phyloP scores from a whole-genome alignment of 2,113 vertebrate genomes.

The Parus major region DNA sequence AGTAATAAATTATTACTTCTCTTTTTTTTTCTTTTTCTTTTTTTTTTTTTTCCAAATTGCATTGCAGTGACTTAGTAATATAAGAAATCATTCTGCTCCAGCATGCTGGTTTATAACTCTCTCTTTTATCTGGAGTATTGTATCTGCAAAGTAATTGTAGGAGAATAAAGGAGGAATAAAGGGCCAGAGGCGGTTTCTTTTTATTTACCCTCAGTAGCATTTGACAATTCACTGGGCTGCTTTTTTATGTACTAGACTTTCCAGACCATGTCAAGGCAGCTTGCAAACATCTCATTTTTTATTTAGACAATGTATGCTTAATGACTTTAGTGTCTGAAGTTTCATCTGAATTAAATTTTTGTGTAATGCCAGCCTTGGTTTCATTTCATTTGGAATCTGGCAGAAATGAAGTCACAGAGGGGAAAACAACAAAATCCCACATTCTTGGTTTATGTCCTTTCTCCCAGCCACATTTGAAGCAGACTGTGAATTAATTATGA shows the following conservation, averaged over 20 bases:
- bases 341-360: conserved; percentile 67
- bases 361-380: conserved; percentile 47
- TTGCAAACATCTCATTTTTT: conserved; percentile 71
- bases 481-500: conserved; percentile 71
- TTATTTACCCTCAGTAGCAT: conserved; percentile 54
- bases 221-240: conserved; percentile 27
- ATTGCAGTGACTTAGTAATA: not conserved
- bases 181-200: not conserved
- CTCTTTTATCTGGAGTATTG: not conserved
- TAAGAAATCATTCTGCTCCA: not conserved
- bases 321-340: conserved; percentile 51
- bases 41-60: not conserved
- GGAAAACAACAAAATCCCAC: not conserved
- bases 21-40: not conserved
- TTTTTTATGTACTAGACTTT: conserved; percentile 38
- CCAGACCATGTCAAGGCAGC: conserved; percentile 52
- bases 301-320: conserved; percentile 66
- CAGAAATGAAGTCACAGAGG: conserved; percentile 51
- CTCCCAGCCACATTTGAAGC: not conserved
- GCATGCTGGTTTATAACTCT: not conserved
- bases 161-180: not conserved
- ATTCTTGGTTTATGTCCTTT: conserved; percentile 58
- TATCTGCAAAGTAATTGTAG: not conserved
- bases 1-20: not conserved
- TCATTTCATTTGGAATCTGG: conserved; percentile 67